Evolutionary conservation across 2,888 invertebrate species (phyloP), one percentile per base, ranked within the genome.

Genomic region (Lithophane ornitopus): DNA sequence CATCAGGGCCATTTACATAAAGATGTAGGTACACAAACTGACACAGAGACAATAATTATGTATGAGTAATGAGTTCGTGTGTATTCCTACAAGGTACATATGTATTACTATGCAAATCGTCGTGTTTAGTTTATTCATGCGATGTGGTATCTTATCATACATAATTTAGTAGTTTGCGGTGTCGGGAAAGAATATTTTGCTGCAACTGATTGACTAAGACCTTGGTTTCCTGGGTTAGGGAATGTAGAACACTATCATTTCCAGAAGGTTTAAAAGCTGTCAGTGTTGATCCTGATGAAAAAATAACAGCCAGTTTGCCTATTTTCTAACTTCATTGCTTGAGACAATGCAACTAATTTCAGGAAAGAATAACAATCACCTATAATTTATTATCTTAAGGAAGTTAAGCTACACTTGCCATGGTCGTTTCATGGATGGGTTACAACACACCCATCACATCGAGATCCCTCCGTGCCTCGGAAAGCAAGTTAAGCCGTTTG

Each of bases 91-190:
- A 52, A 65, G 22, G 58, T 63, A 80, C 62, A 69, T 68, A 77
- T 74, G 81, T 77, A 81, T 84, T 81, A 84, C 81, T 77, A 83
- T 84, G 82, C 84, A 81, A 83, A 83, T 83, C 44, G 52, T 34
- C 61, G 62, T 68, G 68, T 77, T 80, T 71, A 81, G 70, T 49
- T 75, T 83, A 82, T 83, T 83, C 82, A 80, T 82, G 80, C 44
- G 59, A n/a, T 75, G 70, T 70, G 70, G 76, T 77, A 74, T 70
- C 80, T 82, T 59, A 76, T 44, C 84, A 82, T 84, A 70, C 84
- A 80, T 82, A 70, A 84, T 82, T 56, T 58, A 83, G 19, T 39
- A 76, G 76, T 52, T 34, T 54, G 62, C 14, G 63, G 66, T 70
- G 26, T 22, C 16, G n/a, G 16, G 52, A 69, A 71, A 71, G 66